Base-by-base conservation (phyloP, 1,140 invertebrate genomes). In the Ceratoteleas bidentatus region DNA sequence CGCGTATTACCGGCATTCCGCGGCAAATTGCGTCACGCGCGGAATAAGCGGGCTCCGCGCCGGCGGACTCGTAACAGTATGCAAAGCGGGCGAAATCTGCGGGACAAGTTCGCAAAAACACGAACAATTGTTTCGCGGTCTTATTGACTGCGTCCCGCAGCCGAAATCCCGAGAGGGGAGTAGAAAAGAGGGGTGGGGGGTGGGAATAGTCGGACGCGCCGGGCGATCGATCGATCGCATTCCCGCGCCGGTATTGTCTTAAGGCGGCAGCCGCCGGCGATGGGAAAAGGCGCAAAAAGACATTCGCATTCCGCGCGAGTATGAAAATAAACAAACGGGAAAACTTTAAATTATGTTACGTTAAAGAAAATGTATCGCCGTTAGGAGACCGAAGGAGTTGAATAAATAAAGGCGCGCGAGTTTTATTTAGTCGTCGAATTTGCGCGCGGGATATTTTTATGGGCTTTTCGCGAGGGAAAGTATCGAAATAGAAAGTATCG, bases 71-170 rank as follows among this genome's bases (percentile, higher is more conserved):
- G 79, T 68, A 85, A 85, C 84, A 86, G 85, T 87, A 87, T 85
- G 84, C 84, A 88, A 86, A 87, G 72, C 70, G 62, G 79, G 68
- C 60, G 77, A 83, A 68, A 83, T 16, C 36, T 81, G 83, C 83
- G 58, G 50, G 36, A 76, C 58, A 45, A 73, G 50, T 61, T 49
- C 62, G 68, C 16, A 60, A 61, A 73, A 72, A 61, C 61, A 62
- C 76, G 72, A 66, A 50, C 50, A 82, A 82, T 86, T 85, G 82
- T 84, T 77, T 80, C 50, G 66, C 53, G 40, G 53, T 38, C 47
- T 79, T 66, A 75, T 60, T 45, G 72, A 74, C 58, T 62, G 8
- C 49, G n/a, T n/a, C n/a, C n/a, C n/a, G n/a, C n/a, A n/a, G n/a
- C n/a, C n/a, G n/a, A n/a, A n/a, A n/a, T n/a, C 34, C 24, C 38